Evolutionary conservation across 2,797 vertebrate species (phyloP).

Genomic region (Sarcoramphus papa): DNA sequence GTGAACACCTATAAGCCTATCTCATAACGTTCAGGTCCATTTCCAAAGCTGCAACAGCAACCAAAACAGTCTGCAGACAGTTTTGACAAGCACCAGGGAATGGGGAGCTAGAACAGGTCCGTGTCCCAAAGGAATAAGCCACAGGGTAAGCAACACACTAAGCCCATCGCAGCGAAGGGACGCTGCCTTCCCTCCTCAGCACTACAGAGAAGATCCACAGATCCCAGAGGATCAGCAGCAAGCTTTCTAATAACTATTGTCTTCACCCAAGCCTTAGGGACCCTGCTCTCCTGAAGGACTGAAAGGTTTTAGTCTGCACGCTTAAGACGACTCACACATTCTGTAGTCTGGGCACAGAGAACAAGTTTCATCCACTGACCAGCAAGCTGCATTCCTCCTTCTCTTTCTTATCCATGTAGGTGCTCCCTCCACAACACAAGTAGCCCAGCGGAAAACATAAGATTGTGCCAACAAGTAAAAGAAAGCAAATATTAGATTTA

Average conservation of each 20-base stretch:
- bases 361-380: neutral
- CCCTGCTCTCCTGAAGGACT: neutral
- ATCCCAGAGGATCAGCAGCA: neutral
- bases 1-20: neutral
- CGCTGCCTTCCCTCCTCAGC: neutral
- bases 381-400: neutral
- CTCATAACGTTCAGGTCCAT: neutral
- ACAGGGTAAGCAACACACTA: neutral
- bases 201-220: neutral
- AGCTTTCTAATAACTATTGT: neutral
- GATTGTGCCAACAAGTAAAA: neutral
- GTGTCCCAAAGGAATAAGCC: neutral
- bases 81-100: neutral
- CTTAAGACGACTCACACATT: neutral
- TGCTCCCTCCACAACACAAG: neutral
- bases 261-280: neutral
- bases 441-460: neutral
- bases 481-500: neutral
- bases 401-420: neutral
- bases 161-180: fast-evolving
- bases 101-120: neutral
- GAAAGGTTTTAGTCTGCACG: neutral
- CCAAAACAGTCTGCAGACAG: neutral
- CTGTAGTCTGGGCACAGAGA: neutral
- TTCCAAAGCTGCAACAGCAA: neutral